A percentile compares a stretch with the other conserved stretches of the same genome.
Conservation (phyloP, 2,888 invertebrate species). For the Neoascia interrupta region DNA sequence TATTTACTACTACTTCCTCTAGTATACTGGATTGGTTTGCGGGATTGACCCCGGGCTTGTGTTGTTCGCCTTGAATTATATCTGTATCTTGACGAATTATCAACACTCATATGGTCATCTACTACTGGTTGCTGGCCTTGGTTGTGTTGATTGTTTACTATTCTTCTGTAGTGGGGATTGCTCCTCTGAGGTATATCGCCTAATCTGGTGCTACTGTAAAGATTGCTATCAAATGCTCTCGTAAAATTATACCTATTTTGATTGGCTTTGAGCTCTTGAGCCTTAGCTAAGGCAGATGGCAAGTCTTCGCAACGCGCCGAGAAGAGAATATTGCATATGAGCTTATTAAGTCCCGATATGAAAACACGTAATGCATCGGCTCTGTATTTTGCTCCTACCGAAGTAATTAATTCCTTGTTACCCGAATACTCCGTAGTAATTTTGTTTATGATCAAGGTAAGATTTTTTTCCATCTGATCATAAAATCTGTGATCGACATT, state of each 20-base stretch:
- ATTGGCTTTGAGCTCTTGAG: constrained; percentile 1
- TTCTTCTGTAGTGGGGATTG: background rate
- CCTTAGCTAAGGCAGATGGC: background rate
- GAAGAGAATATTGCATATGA: no score
- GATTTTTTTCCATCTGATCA: constrained; percentile 1
- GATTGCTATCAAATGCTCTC: constrained; percentile 2
- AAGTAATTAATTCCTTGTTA: constrained; percentile 1
- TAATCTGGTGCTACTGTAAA: background rate
- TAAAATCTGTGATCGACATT: no score
- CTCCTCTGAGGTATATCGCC: background rate
- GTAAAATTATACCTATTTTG: background rate
- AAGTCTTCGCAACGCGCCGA: no score
- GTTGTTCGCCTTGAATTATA: background rate
- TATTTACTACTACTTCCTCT: background rate
- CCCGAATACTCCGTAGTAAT: constrained; percentile 9
- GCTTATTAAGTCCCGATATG: constrained; percentile 6
- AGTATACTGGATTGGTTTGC: no score
- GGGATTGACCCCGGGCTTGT: no score
- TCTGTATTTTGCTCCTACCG: background rate
- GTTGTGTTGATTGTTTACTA: background rate
- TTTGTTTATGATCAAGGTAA: constrained; percentile 5
- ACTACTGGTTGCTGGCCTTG: background rate
- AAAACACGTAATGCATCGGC: no score
- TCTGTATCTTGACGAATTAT: background rate
- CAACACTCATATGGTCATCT: constrained; percentile 14